These are phyloP conservation scores for Amniataba percoides DNA, from an alignment of 2,797 vertebrate genomes.

Conservation along the genomic window DNA sequence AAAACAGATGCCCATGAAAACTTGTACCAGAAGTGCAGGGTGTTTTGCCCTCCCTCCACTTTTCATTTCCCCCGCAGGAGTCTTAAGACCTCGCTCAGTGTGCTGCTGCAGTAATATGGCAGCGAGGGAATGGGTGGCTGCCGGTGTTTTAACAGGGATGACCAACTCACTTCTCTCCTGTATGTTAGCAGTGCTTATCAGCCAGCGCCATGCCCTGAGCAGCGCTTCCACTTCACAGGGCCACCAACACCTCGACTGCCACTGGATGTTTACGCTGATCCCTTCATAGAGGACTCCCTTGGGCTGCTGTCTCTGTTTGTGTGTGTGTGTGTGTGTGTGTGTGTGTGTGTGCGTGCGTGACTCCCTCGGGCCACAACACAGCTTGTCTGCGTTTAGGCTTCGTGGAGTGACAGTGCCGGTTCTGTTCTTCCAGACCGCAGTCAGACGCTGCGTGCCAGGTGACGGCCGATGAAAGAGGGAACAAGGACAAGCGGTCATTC, in stretches of 20 bases:
- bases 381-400: constrained; percentile 56
- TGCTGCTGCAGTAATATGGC: constrained; percentile 42
- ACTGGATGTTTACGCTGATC: constrained; percentile 83
- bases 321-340: constrained; percentile 18
- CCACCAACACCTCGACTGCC: constrained; percentile 75
- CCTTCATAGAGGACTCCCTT: constrained; percentile 73
- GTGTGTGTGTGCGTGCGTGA: constrained; percentile 1
- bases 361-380: constrained; percentile 59
- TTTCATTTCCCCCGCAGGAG: constrained; percentile 29
- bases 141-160: constrained; percentile 66
- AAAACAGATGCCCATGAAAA: background rate
- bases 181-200: constrained; percentile 72
- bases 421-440: constrained; percentile 61
- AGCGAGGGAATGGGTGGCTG: constrained; percentile 33
- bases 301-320: constrained; percentile 56
- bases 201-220: constrained; percentile 70
- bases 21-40: background rate
- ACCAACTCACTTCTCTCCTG: constrained; percentile 68
- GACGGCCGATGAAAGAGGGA: constrained; percentile 34
- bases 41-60: constrained; percentile 1
- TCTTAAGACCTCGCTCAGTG: constrained; percentile 28
- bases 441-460: constrained; percentile 37
- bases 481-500: constrained; percentile 54
- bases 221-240: constrained; percentile 74
- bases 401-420: constrained; percentile 54